phyloP scores from a whole-genome alignment of 2,797 vertebrate species.

The Salarias fasciatus region DNA sequence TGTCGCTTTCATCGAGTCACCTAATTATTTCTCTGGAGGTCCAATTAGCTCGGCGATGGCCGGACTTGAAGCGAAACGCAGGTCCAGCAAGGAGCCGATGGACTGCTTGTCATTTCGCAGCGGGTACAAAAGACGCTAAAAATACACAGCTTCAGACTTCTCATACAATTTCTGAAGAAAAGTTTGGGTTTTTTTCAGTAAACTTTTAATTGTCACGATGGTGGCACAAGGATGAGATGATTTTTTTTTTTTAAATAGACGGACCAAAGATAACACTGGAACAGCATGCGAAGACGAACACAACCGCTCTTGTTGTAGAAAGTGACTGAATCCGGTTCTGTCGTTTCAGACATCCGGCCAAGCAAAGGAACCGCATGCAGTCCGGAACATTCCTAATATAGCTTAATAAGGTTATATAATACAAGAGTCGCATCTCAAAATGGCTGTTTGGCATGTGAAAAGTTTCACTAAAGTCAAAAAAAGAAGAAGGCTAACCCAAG shows the following conservation, averaged over 20 bases:
- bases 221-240: conserved; percentile 43
- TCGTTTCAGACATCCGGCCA: conserved; percentile 21
- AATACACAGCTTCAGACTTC: conserved; percentile 47
- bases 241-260: conserved; percentile 22
- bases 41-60: conserved; percentile 65
- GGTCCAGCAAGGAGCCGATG: conserved; percentile 37
- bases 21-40: conserved; percentile 66
- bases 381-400: conserved; percentile 16
- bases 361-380: conserved; percentile 1
- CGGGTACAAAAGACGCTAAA: conserved; percentile 56
- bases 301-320: conserved; percentile 18
- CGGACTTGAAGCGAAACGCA: conserved; percentile 51
- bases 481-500: not conserved
- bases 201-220: conserved; percentile 53
- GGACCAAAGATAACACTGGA: conserved; percentile 32
- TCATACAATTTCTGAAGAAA: conserved; percentile 29
- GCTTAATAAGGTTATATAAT: conserved; percentile 18
- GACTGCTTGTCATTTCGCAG: conserved; percentile 31
- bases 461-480: not conserved
- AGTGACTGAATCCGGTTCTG: conserved; percentile 37
- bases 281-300: conserved; percentile 25
- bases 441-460: conserved; percentile 4
- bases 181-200: conserved; percentile 32
- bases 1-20: conserved; percentile 62
- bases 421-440: not conserved